phyloP scores from a whole-genome alignment of 2,113 vertebrate species.

The Mugil cephalus region DNA sequence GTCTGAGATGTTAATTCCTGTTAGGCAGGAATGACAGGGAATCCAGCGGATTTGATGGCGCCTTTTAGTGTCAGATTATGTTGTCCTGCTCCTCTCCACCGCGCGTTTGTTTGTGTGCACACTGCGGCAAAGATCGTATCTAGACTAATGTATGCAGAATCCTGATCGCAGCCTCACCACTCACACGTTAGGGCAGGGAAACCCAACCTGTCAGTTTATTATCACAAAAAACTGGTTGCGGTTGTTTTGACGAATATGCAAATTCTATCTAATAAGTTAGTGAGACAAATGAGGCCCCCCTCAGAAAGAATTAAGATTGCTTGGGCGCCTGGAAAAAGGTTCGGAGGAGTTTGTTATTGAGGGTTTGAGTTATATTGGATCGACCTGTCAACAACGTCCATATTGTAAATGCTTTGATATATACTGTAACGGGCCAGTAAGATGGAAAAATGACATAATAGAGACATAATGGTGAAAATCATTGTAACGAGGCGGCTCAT shows the following conservation, averaged over 20 bases:
- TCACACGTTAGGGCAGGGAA: slow-evolving; percentile 49
- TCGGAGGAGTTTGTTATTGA: slow-evolving; percentile 14
- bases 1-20: slow-evolving; percentile 36
- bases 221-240: slow-evolving; percentile 59
- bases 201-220: slow-evolving; percentile 69
- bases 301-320: slow-evolving; percentile 28
- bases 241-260: slow-evolving; percentile 74
- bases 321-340: slow-evolving; percentile 13
- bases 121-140: slow-evolving; percentile 67
- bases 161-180: slow-evolving; percentile 59
- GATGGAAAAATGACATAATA: slow-evolving; percentile 45
- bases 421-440: slow-evolving; percentile 44
- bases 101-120: slow-evolving; percentile 58
- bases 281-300: slow-evolving; percentile 51
- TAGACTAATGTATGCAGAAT: slow-evolving; percentile 72
- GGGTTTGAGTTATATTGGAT: slow-evolving; percentile 58
- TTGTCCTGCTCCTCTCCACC: slow-evolving; percentile 50
- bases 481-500: slow-evolving; percentile 61
- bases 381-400: slow-evolving; percentile 50
- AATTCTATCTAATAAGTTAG: slow-evolving; percentile 63
- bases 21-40: slow-evolving; percentile 40
- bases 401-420: slow-evolving; percentile 50
- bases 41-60: slow-evolving; percentile 35
- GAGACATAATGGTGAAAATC: slow-evolving; percentile 39
- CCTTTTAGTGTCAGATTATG: slow-evolving; percentile 60